These are phyloP conservation scores for Eupleurogrammus muticus DNA, from an alignment of 2,797 vertebrate genomes.

Conservation along the genomic window DNA sequence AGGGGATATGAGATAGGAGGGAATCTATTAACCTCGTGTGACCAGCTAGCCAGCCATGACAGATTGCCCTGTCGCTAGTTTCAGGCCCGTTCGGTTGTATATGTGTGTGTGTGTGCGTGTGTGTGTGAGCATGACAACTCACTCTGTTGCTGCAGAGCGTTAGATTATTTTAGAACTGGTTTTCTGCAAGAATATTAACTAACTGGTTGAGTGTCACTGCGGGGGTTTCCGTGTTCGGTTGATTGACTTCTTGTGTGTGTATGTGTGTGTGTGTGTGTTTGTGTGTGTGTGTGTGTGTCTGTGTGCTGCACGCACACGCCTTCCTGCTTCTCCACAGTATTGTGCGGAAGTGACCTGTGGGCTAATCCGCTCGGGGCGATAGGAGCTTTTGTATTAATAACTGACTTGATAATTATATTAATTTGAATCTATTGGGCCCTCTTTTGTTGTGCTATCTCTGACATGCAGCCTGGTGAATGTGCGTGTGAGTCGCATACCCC, in stretches of 20 bases:
- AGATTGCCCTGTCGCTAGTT: slow-evolving; percentile 71
- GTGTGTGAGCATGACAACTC: slow-evolving; percentile 14
- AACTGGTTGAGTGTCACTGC: slow-evolving; percentile 10
- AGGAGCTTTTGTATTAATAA: slow-evolving; percentile 76
- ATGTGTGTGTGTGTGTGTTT: background rate
- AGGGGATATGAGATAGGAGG: slow-evolving; percentile 59
- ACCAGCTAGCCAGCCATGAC: slow-evolving; percentile 75
- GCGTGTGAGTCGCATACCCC: slow-evolving; percentile 38
- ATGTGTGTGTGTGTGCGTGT: slow-evolving; percentile 32
- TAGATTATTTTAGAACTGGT: slow-evolving; percentile 14
- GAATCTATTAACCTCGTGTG: slow-evolving; percentile 80
- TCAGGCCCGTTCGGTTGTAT: slow-evolving; percentile 43
- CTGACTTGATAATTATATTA: slow-evolving; percentile 80
- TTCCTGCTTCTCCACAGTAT: slow-evolving; percentile 11
- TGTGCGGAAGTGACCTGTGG: slow-evolving; percentile 65
- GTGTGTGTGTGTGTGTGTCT: slow-evolving; percentile 16
- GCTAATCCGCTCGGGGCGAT: slow-evolving; percentile 54
- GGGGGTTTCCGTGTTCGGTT: slow-evolving; percentile 4
- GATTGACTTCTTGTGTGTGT: slow-evolving; percentile 30
- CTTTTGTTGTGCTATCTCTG: slow-evolving; percentile 80
- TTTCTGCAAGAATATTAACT: slow-evolving; percentile 18
- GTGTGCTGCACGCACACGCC: background rate
- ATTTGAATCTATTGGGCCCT: slow-evolving; percentile 72
- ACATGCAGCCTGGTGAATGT: slow-evolving; percentile 72
- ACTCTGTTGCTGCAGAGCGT: slow-evolving; percentile 19